A percentile compares a stretch with the other conserved stretches of the same genome.
Evolutionary conservation across 2,797 vertebrate genomes (phyloP).

Genomic region (Phylloscopus collybita): DNA sequence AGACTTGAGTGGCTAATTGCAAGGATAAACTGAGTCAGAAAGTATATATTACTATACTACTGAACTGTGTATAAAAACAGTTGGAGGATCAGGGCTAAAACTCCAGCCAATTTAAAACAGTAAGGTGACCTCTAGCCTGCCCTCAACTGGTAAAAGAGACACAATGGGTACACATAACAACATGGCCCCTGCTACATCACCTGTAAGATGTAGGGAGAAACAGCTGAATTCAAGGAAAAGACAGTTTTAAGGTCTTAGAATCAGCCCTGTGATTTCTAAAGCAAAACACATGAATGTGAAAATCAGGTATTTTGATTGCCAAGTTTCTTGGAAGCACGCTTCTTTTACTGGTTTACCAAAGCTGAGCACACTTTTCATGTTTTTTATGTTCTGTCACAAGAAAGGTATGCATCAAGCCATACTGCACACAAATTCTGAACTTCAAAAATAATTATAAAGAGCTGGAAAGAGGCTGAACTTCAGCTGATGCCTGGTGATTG

Average conservation of each 20-base stretch:
- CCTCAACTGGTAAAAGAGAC: not conserved
- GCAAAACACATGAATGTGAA: not conserved
- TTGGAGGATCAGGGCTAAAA: not conserved
- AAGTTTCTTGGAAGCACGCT: not conserved
- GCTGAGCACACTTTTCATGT: not conserved
- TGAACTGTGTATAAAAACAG: not conserved
- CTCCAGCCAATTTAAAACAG: not conserved
- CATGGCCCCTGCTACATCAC: not conserved
- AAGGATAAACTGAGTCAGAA: not conserved
- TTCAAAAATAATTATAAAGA: not conserved
- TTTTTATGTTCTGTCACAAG: not conserved
- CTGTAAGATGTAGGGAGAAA: not conserved
- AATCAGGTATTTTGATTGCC: not conserved
- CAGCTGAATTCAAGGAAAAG: not conserved
- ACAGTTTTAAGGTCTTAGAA: not conserved
- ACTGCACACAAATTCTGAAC: not conserved
- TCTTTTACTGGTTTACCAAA: not conserved
- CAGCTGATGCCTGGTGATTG: not conserved
- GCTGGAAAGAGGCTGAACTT: not conserved
- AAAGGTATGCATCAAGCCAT: not conserved
- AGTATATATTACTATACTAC: not conserved
- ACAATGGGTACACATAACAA: not conserved
- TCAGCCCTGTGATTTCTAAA: not conserved
- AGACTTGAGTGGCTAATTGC: not conserved
- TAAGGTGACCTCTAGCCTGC: not conserved